Percentiles rank a stretch among this genome's conserved stretches.
These are phyloP conservation scores for Strigamia crassipes DNA, from an alignment of 2,888 invertebrate genomes.

Conservation along the genomic window DNA sequence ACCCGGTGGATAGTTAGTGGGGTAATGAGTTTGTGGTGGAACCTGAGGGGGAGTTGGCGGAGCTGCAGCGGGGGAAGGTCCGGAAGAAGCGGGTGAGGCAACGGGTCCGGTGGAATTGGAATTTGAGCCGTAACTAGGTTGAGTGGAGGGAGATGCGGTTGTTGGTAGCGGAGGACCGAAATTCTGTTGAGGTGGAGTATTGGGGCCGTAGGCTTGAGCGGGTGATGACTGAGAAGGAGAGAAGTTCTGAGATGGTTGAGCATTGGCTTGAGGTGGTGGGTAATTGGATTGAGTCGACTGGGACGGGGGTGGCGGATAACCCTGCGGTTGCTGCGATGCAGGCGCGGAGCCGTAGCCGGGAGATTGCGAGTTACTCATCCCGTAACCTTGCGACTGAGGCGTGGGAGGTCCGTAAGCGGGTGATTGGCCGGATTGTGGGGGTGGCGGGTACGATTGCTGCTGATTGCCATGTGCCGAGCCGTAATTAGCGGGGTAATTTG, in stretches of 20 bases:
- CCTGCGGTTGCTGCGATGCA: background rate
- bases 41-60: background rate
- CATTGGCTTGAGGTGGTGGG: background rate
- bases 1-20: background rate
- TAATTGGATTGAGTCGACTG: background rate
- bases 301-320: background rate
- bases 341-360: slow-evolving; percentile 47
- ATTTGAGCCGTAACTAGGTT: slow-evolving; percentile 18
- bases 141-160: background rate
- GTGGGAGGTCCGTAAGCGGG: slow-evolving; percentile 29
- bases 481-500: slow-evolving; percentile 20
- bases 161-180: slow-evolving; percentile 42
- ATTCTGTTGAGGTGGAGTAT: slow-evolving; percentile 46
- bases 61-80: background rate
- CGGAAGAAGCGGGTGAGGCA: background rate
- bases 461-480: slow-evolving; percentile 43
- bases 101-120: background rate
- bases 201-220: background rate
- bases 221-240: background rate
- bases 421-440: slow-evolving; percentile 46
- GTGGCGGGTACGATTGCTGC: slow-evolving; percentile 44
- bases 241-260: slow-evolving; percentile 4
- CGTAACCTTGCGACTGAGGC: slow-evolving; percentile 23
- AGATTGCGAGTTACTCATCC: background rate
- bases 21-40: slow-evolving; percentile 24